Percentiles rank a stretch among this genome's conserved stretches.
Conservation (phyloP, 2,113 vertebrate genomes). For the Sula dactylatra region DNA sequence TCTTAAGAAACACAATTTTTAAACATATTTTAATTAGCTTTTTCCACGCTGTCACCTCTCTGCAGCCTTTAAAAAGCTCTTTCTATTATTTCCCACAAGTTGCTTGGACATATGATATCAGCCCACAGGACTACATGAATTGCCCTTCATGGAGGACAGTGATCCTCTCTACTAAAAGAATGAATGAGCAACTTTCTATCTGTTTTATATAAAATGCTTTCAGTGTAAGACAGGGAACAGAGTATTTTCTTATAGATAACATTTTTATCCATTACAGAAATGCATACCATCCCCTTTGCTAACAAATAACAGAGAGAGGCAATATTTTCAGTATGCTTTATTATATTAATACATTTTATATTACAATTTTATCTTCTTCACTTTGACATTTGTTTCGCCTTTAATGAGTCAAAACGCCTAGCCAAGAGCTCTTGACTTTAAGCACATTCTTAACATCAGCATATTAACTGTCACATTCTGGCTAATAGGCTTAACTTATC, state of each 20-base stretch:
- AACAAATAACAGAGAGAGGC: not conserved
- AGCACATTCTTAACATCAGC: constrained; percentile 16
- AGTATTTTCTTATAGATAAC: not conserved
- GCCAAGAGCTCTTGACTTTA: constrained; percentile 31
- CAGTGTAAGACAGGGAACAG: not conserved
- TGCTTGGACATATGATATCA: not conserved
- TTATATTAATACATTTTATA: constrained; percentile 32
- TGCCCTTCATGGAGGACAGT: not conserved
- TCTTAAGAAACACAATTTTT: not conserved
- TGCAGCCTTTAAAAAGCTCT: not conserved
- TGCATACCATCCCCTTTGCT: not conserved
- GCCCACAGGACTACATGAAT: not conserved
- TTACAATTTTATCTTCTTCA: constrained; percentile 15
- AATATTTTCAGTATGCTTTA: not conserved
- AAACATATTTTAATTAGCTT: not conserved
- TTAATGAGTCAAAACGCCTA: constrained; percentile 26
- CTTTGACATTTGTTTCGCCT: constrained; percentile 41
- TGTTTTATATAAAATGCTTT: not conserved
- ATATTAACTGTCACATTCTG: constrained; percentile 34
- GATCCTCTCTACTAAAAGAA: not conserved
- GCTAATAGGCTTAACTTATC: not conserved
- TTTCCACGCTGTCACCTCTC: not conserved
- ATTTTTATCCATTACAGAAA: constrained; percentile 17
- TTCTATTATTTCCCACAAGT: not conserved
- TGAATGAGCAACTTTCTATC: not conserved